Evolutionary conservation across 2,113 vertebrate species (phyloP), one percentile per base, ranked within the genome.

Genomic region (Fregetta grallaria): DNA sequence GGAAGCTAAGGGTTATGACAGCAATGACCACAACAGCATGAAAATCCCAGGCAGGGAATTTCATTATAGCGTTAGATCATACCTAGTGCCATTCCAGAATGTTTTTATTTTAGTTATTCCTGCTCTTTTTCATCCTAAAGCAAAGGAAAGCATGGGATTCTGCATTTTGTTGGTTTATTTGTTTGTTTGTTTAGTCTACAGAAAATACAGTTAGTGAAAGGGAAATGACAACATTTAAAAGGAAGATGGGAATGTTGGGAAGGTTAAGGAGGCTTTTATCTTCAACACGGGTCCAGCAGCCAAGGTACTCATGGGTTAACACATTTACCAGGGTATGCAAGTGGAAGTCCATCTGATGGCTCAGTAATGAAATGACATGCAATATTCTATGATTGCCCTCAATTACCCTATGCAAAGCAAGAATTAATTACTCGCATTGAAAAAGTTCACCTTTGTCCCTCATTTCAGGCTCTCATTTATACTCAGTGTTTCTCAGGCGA

Each of bases 351-450:
- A 96, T 98, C 87, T 98, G 98, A 98, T 97, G 97, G 92, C 90
- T 90, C 84, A 55, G 71, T 98, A 98, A 98, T 98, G 96, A 98
- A 98, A 98, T 98, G 97, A 94, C 98, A 98, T 95, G 96, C 96
- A 98, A 96, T 98, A 98, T 98, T 98, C 96, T 81, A 94, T 97
- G 96, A 98, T 93, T 98, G 97, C 98, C 98, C 98, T 98, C 98
- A 98, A 98, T 99, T 99, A 99, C 97, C 98, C 98, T 98, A 97
- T 98, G 98, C 96, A 98, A 98, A 98, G 96, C 96, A 97, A 98
- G 96, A 98, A 98, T 98, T 98, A 99, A 99, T 99, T 99, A 98
- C 97, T 93, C 97, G 79, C 96, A 96, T 95, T 98, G 97, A 97
- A 96, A 96, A 98, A 95, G 63, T 70, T 98, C 98, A 98, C 97